A percentile compares a stretch with the other conserved stretches of the same genome.
Conservation (phyloP, 2,888 invertebrate genomes). For the Dicyrtomina minuta region DNA sequence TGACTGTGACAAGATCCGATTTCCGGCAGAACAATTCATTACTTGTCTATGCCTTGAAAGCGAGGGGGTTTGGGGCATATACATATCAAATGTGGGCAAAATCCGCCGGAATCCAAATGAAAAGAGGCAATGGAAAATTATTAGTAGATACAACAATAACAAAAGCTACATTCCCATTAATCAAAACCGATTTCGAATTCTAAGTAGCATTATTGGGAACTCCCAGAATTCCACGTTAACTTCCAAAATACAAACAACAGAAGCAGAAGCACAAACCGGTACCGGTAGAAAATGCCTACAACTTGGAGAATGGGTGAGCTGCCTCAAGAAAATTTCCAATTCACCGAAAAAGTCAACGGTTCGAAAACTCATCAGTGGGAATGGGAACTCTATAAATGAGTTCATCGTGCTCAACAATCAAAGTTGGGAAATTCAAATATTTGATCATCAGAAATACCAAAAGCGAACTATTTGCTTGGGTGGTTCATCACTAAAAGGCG, state of each 20-base stretch:
- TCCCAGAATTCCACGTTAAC: too few relatives aligned
- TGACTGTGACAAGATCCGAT: constrained; percentile 9
- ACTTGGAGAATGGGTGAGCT: constrained; percentile 10
- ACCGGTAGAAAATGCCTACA: background rate
- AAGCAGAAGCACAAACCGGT: too few relatives aligned
- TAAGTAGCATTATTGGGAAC: too few relatives aligned
- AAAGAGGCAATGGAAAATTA: background rate
- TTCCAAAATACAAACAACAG: too few relatives aligned
- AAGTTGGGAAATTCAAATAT: background rate
- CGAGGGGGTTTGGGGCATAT: constrained; percentile 7
- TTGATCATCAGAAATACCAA: background rate
- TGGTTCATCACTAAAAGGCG: too few relatives aligned
- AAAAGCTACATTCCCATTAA: too few relatives aligned
- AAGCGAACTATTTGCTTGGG: background rate
- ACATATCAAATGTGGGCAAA: too few relatives aligned
- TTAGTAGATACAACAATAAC: background rate
- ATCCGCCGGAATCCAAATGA: background rate
- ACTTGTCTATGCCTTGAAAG: constrained; percentile 8
- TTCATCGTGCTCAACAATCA: background rate
- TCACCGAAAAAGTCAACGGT: background rate
- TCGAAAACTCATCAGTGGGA: too few relatives aligned
- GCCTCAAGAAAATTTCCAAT: background rate
- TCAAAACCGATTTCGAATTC: too few relatives aligned
- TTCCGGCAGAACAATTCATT: background rate
- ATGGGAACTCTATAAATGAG: background rate